Evolutionary conservation across 2,888 invertebrate genomes (phyloP).

Genomic region (Zygogramma bicolorata): DNA sequence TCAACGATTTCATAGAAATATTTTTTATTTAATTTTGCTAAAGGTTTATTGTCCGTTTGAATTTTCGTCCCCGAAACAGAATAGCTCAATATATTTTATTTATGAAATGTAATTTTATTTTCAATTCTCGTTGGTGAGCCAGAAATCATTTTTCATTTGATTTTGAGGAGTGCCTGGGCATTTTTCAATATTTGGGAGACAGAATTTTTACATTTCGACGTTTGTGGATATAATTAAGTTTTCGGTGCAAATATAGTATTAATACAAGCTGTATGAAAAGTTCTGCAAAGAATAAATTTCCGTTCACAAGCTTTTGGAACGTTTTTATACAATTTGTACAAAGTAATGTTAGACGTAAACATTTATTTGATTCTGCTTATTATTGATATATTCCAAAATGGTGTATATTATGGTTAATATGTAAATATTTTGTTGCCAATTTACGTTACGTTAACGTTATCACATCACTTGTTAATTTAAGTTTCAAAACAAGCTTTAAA

Average conservation of each 20-base stretch:
- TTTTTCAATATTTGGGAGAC: slow-evolving; percentile 25
- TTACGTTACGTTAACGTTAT: slow-evolving; percentile 56
- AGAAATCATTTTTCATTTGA: slow-evolving; percentile 27
- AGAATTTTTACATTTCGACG: slow-evolving; percentile 28
- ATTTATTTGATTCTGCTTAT: slow-evolving; percentile 45
- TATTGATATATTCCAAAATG: slow-evolving; percentile 30
- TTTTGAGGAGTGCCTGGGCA: slow-evolving; percentile 20
- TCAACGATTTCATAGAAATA: slow-evolving; percentile 35
- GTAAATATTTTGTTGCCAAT: slow-evolving; percentile 48
- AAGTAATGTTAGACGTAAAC: slow-evolving; percentile 40
- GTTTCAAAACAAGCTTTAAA: slow-evolving; percentile 53
- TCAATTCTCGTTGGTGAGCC: slow-evolving; percentile 33
- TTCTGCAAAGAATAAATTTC: slow-evolving; percentile 12
- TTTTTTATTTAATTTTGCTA: slow-evolving; percentile 42
- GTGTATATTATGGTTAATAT: slow-evolving; percentile 43
- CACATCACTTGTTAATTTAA: slow-evolving; percentile 53
- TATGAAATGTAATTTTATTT: slow-evolving; percentile 44
- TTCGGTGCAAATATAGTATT: slow-evolving; percentile 54
- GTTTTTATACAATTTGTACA: background rate
- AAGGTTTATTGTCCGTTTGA: slow-evolving; percentile 47
- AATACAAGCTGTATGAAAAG: slow-evolving; percentile 30
- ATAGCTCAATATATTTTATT: slow-evolving; percentile 50
- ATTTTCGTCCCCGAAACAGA: slow-evolving; percentile 48
- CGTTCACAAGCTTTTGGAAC: background rate
- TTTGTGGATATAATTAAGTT: slow-evolving; percentile 41